Percentiles rank a stretch among this genome's conserved stretches.
phyloP scores from a whole-genome alignment of 1,140 invertebrate genomes.

The Drosophila bipectinata region DNA sequence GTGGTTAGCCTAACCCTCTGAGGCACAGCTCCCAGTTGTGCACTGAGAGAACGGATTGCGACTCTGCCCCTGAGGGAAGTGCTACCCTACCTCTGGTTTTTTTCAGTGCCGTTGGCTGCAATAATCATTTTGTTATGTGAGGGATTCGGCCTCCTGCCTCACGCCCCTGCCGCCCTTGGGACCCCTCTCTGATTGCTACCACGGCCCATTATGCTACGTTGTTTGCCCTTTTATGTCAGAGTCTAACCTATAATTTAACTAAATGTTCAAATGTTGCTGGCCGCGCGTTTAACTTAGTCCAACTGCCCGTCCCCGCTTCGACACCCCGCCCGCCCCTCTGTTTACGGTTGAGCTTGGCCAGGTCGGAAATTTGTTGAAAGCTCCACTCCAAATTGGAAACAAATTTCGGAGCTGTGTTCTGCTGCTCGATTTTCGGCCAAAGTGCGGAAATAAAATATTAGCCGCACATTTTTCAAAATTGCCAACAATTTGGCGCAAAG shows the following conservation, averaged over 20 bases:
- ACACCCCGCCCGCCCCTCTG: not conserved
- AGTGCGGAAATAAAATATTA: constrained; percentile 82
- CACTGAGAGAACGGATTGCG: not conserved
- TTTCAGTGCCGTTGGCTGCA: constrained; percentile 25
- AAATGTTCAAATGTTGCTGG: constrained; percentile 77
- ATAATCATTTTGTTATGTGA: constrained; percentile 75
- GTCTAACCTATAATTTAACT: constrained; percentile 81
- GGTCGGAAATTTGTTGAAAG: constrained; percentile 68
- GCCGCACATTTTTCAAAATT: constrained; percentile 60
- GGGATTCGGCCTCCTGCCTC: constrained; percentile 16
- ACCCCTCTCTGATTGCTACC: constrained; percentile 69
- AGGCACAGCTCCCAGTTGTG: constrained; percentile 8
- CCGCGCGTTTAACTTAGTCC: constrained; percentile 36
- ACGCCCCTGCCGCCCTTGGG: not conserved
- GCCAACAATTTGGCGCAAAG: constrained; percentile 50
- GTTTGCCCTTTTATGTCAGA: constrained; percentile 82
- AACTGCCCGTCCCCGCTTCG: constrained; percentile 1
- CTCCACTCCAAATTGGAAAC: constrained; percentile 71
- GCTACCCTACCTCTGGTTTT: not conserved
- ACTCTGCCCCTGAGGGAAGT: too few relatives aligned
- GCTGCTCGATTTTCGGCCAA: constrained; percentile 13
- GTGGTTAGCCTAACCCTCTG: constrained; percentile 34
- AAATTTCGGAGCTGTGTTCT: constrained; percentile 58
- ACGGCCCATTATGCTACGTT: constrained; percentile 77
- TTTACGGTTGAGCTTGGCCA: constrained; percentile 23